These are phyloP conservation scores for Yasuhikotakia modesta DNA, from an alignment of 2,797 vertebrate species.

Conservation along the genomic window DNA sequence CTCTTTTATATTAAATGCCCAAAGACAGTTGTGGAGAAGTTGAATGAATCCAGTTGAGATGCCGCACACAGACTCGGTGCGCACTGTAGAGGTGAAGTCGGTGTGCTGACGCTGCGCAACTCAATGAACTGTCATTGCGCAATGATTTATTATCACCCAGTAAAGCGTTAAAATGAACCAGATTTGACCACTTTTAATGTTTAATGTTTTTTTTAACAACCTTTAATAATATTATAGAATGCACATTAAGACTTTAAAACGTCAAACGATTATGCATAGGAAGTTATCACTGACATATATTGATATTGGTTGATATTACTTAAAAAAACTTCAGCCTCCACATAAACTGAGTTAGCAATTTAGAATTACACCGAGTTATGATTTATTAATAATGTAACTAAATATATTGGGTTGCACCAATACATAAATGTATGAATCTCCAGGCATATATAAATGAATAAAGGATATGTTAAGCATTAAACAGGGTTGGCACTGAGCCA, in stretches of 20 bases:
- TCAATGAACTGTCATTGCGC: conserved; percentile 1
- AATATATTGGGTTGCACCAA: too few relatives aligned
- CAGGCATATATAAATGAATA: neutral
- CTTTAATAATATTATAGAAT: neutral
- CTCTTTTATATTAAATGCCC: neutral
- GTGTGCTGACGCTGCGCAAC: conserved; percentile 45
- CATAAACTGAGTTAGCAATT: too few relatives aligned
- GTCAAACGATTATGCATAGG: too few relatives aligned
- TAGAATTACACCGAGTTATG: too few relatives aligned
- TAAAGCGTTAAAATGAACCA: neutral
- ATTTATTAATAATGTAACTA: too few relatives aligned
- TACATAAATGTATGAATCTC: neutral
- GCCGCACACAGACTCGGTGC: neutral
- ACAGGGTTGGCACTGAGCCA: neutral
- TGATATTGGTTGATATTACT: too few relatives aligned
- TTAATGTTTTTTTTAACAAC: conserved; percentile 1
- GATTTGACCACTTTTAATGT: neutral
- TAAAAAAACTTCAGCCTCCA: too few relatives aligned
- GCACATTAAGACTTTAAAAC: too few relatives aligned
- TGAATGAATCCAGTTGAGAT: neutral
- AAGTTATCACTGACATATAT: too few relatives aligned
- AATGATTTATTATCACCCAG: conserved; percentile 9
- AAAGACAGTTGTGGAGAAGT: too few relatives aligned
- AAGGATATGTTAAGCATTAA: neutral
- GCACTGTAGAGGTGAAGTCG: conserved; percentile 12